Evolutionary conservation across 2,113 vertebrate species (phyloP).

Genomic region (Lepus timidus): DNA sequence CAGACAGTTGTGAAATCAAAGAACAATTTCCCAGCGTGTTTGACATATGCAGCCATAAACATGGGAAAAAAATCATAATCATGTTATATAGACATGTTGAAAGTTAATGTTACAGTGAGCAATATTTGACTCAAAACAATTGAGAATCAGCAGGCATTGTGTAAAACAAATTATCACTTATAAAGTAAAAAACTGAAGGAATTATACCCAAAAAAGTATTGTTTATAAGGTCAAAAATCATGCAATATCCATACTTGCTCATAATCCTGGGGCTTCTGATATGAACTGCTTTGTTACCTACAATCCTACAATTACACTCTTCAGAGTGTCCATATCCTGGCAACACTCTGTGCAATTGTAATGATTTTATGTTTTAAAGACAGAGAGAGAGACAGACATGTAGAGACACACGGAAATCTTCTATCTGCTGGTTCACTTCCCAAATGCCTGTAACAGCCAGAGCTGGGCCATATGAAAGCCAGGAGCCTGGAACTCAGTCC

Average conservation of each 20-base stretch:
- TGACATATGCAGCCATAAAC: neutral
- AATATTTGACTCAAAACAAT: neutral
- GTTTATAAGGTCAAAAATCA: too few species aligned
- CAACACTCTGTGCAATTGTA: neutral
- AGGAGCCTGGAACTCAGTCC: too few species aligned
- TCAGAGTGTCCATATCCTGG: neutral
- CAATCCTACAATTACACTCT: neutral
- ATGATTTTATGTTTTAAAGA: neutral
- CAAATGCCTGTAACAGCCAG: too few species aligned
- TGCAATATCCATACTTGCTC: neutral
- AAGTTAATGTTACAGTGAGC: constrained; percentile 6
- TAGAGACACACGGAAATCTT: too few species aligned
- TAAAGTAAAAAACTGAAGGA: neutral
- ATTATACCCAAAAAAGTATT: neutral
- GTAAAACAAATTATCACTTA: neutral
- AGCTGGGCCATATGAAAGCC: too few species aligned
- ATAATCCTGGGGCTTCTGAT: neutral
- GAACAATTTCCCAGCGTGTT: neutral
- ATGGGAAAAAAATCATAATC: neutral
- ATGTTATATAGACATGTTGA: neutral
- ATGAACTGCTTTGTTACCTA: neutral
- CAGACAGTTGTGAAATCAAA: neutral
- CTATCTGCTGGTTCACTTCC: too few species aligned
- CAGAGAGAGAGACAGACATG: too few species aligned
- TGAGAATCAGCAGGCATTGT: neutral